phyloP scores from a whole-genome alignment of 1,140 invertebrate species.

The Heliothis virescens region DNA sequence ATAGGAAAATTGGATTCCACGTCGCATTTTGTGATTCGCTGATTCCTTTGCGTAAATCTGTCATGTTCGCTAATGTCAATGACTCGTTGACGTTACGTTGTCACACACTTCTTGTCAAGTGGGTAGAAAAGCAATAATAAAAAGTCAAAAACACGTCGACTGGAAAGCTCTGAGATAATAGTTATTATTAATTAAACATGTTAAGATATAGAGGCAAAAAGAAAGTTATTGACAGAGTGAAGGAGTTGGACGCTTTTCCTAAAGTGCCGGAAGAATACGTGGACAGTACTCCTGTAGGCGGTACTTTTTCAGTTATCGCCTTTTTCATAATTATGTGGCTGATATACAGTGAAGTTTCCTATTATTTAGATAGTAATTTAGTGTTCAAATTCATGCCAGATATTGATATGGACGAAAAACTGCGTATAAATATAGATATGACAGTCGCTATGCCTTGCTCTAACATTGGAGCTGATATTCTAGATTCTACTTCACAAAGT shows the following conservation, averaged over 20 bases:
- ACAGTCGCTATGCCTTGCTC: constrained; percentile 97
- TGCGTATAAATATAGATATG: constrained; percentile 97
- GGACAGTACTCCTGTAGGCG: constrained; percentile 92
- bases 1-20: no score
- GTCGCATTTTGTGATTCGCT: neutral
- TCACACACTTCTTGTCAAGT: constrained; percentile 13
- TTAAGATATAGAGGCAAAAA: constrained; percentile 88
- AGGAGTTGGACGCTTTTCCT: constrained; percentile 95
- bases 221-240: constrained; percentile 90
- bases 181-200: constrained; percentile 69
- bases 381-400: constrained; percentile 96
- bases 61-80: neutral
- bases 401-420: constrained; percentile 94
- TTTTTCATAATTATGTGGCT: constrained; percentile 92
- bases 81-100: neutral
- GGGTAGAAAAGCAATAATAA: constrained; percentile 3
- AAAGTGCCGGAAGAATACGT: constrained; percentile 95
- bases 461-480: constrained; percentile 96
- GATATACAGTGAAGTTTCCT: constrained; percentile 93
- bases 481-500: constrained; percentile 97
- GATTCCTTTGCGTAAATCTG: neutral
- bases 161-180: neutral
- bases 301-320: constrained; percentile 93
- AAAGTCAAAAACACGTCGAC: constrained; percentile 69
- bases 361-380: constrained; percentile 93